A percentile compares a stretch with the other conserved stretches of the same genome.
Evolutionary conservation across 2,888 invertebrate genomes (phyloP).

Genomic region (Alviniconcha strummeri): DNA sequence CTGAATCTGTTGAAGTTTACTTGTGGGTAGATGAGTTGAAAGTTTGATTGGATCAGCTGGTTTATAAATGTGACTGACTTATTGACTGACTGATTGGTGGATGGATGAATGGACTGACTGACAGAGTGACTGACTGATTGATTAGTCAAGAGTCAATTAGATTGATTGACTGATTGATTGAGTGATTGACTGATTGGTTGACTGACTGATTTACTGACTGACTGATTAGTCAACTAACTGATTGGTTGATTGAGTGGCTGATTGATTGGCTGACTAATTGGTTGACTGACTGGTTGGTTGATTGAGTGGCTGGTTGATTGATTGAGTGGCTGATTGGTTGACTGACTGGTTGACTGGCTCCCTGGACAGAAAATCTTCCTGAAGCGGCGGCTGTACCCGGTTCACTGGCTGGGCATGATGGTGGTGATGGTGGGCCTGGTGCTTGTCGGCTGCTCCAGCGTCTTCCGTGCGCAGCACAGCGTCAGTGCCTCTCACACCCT

Average conservation of each 20-base stretch:
- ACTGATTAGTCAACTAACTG: not conserved
- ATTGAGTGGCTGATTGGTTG: not conserved
- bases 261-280: not conserved
- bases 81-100: not conserved
- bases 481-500: constrained; percentile 53
- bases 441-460: constrained; percentile 67
- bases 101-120: not conserved
- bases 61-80: not conserved
- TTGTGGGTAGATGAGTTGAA: not conserved
- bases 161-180: not conserved
- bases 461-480: constrained; percentile 55
- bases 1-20: not conserved
- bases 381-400: constrained; percentile 58
- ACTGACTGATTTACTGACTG: not conserved
- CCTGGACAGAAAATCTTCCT: constrained; percentile 62
- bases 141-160: not conserved
- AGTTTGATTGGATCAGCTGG: not conserved
- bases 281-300: not conserved
- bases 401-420: constrained; percentile 67
- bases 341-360: not conserved
- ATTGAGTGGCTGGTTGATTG: not conserved
- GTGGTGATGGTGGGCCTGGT: constrained; percentile 63
- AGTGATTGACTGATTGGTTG: not conserved
- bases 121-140: not conserved
- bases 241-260: not conserved